phyloP scores from a whole-genome alignment of 2,888 invertebrate genomes.

The Lasioglossum oenotherae region DNA sequence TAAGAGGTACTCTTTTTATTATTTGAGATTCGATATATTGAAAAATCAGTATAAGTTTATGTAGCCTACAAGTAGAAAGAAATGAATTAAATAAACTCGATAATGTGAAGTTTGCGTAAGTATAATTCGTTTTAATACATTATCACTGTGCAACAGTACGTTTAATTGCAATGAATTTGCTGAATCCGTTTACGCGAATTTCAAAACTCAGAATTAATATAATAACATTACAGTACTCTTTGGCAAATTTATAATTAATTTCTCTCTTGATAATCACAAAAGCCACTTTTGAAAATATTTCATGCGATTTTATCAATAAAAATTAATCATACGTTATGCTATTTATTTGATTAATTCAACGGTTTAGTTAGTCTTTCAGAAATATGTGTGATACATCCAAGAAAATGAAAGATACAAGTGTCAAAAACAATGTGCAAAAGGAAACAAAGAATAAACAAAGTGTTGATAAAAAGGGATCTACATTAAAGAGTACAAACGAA shows the following conservation, averaged over 20 bases:
- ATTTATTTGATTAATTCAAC: constrained; percentile 21
- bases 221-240: neutral
- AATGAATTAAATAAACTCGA: constrained; percentile 12
- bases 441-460: constrained; percentile 36
- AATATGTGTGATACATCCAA: constrained; percentile 51
- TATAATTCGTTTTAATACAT: constrained; percentile 29
- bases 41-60: constrained; percentile 12
- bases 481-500: constrained; percentile 66
- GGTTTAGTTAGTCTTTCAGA: constrained; percentile 51
- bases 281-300: neutral
- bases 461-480: constrained; percentile 45
- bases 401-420: constrained; percentile 56
- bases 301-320: neutral
- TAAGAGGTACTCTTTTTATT: constrained; percentile 49
- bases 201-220: constrained; percentile 13
- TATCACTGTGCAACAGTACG: neutral
- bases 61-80: constrained; percentile 6
- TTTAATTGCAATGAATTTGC: constrained; percentile 10
- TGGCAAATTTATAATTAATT: neutral
- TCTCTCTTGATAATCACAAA: neutral
- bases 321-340: neutral
- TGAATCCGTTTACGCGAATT: constrained; percentile 3
- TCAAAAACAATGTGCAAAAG: constrained; percentile 47
- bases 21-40: constrained; percentile 20
- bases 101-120: constrained; percentile 14